Conservation (phyloP, 2,113 vertebrate genomes). For the Myiozetetes cayanensis region DNA sequence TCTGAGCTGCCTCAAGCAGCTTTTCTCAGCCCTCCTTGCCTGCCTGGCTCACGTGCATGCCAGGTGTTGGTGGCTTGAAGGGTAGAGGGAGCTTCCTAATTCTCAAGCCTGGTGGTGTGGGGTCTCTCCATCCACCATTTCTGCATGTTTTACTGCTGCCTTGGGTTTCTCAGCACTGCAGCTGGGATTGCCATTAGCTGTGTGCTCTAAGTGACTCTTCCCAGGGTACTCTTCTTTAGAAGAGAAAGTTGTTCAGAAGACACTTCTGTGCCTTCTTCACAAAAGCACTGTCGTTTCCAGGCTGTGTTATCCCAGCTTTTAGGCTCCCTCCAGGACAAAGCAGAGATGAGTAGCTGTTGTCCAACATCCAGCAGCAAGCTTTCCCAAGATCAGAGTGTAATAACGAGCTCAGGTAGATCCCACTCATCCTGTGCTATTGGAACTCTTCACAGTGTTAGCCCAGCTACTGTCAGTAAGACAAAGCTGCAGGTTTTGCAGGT, state of each 20-base stretch:
- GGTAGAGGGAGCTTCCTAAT: not conserved
- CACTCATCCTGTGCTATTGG: not conserved
- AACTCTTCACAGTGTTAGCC: not conserved
- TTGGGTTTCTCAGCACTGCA: not conserved
- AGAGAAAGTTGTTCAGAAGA: not conserved
- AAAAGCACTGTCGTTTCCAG: not conserved
- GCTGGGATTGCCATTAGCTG: not conserved
- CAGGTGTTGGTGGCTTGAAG: conserved; percentile 2
- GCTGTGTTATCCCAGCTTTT: not conserved
- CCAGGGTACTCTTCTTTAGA: not conserved
- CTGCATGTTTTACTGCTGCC: not conserved
- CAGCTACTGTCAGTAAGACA: not conserved
- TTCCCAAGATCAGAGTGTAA: not conserved
- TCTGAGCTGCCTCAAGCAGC: not conserved
- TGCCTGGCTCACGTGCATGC: not conserved
- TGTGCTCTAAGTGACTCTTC: not conserved
- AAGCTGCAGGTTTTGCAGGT: not conserved
- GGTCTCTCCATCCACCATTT: not conserved
- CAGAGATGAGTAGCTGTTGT: not conserved
- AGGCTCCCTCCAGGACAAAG: not conserved
- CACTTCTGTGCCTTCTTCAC: not conserved
- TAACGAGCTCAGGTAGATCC: not conserved
- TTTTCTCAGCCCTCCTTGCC: not conserved
- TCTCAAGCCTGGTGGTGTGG: not conserved
- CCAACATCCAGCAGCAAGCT: not conserved